Conservation (phyloP, 2,113 vertebrate species). For the Ursus arctos region DNA sequence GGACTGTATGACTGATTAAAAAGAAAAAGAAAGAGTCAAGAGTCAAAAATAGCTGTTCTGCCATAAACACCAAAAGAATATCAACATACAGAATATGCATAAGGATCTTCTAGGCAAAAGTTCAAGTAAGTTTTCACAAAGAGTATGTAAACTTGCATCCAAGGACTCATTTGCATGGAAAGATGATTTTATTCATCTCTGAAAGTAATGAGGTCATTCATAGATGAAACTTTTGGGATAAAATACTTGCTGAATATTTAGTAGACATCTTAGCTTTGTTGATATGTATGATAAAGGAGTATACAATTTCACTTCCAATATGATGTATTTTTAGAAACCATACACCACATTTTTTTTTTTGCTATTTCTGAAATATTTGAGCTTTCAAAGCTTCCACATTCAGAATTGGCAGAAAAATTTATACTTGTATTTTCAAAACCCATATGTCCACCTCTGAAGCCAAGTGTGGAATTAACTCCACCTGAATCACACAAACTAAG, state of each 20-base stretch:
- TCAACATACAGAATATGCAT: not conserved
- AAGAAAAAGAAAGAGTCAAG: not conserved
- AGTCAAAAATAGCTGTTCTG: not conserved
- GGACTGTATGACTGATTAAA: not conserved
- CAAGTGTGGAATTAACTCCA: conserved; percentile 40
- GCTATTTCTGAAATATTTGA: conserved; percentile 38
- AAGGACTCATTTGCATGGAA: conserved; percentile 42
- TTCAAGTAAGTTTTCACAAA: conserved; percentile 58
- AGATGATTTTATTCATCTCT: conserved; percentile 37
- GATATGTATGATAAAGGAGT: not conserved
- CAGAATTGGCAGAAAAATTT: conserved; percentile 55
- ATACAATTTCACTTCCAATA: conserved; percentile 22
- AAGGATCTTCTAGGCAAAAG: conserved; percentile 17
- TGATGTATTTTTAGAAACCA: conserved; percentile 47
- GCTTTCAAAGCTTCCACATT: conserved; percentile 39
- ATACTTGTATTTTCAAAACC: conserved; percentile 62
- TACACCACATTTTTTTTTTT: conserved; percentile 19
- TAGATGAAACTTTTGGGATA: conserved; percentile 12
- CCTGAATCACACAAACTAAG: not conserved
- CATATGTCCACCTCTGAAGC: not conserved
- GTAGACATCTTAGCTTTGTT: conserved; percentile 38
- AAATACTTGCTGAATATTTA: conserved; percentile 57
- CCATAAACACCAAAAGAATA: not conserved
- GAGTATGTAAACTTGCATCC: conserved; percentile 25
- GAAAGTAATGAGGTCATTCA: conserved; percentile 45